Percentiles rank a stretch among this genome's conserved stretches.
phyloP scores from a whole-genome alignment of 2,113 vertebrate genomes.

The Hyla sarda region DNA sequence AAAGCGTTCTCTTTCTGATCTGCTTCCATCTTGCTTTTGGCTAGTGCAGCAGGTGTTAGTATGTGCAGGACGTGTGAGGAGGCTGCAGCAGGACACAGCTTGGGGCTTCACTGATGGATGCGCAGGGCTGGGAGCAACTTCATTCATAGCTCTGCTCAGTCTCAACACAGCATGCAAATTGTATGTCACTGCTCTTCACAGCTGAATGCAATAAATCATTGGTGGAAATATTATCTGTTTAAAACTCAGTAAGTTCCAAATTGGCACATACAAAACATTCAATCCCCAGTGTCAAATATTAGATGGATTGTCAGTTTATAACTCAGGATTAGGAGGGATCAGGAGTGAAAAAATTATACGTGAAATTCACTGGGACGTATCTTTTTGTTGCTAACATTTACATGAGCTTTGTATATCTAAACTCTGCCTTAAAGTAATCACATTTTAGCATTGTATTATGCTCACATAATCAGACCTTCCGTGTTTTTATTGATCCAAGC shows the following conservation, averaged over 20 bases:
- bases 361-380: no score
- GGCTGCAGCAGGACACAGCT: not conserved
- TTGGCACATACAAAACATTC: not conserved
- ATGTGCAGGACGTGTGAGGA: slow-evolving; percentile 11
- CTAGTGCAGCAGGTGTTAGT: slow-evolving; percentile 17
- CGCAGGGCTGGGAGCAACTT: not conserved
- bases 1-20: slow-evolving; percentile 44
- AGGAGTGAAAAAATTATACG: not conserved
- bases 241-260: not conserved
- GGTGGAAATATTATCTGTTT: not conserved
- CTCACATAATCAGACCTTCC: no score
- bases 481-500: not conserved
- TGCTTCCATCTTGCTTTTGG: slow-evolving; percentile 51
- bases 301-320: not conserved
- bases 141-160: not conserved
- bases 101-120: not conserved
- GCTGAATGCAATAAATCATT: slow-evolving; percentile 10
- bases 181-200: not conserved
- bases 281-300: not conserved
- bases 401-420: no score
- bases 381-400: no score
- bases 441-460: no score
- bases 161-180: not conserved
- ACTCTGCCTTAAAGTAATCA: no score
- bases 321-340: not conserved